These are phyloP conservation scores for Orestias chungarensis DNA, from an alignment of 2,797 vertebrate species.

Conservation along the genomic window DNA sequence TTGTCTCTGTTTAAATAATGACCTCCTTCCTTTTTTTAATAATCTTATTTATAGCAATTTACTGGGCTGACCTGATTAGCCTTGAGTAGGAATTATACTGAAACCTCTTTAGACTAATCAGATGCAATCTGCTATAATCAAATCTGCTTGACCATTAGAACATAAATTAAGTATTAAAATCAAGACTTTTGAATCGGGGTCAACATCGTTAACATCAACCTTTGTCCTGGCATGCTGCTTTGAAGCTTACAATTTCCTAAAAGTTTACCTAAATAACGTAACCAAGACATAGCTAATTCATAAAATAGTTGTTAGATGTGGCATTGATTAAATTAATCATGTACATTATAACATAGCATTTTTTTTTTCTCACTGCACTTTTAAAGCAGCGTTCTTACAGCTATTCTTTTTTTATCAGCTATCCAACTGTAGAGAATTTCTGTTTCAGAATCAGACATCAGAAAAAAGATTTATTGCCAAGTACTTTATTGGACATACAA, in stretches of 20 bases:
- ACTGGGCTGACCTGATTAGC: conserved; percentile 1
- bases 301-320: not conserved
- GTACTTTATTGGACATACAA: too few species aligned
- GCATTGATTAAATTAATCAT: not conserved
- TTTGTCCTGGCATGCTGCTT: too few species aligned
- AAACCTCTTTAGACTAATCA: not conserved
- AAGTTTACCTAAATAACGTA: not conserved
- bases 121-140: not conserved
- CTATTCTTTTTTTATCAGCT: too few species aligned
- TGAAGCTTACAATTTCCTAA: not conserved
- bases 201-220: too few species aligned
- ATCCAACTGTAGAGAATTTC: too few species aligned
- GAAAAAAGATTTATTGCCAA: too few species aligned
- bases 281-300: not conserved
- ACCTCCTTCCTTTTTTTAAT: not conserved
- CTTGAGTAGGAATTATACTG: not conserved
- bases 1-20: conserved; percentile 1
- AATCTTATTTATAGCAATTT: not conserved
- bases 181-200: not conserved
- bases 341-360: not conserved
- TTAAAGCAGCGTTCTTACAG: too few species aligned
- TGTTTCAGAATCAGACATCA: too few species aligned
- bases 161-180: not conserved
- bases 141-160: not conserved
- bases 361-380: not conserved